Evolutionary conservation across 2,797 vertebrate species (phyloP), one percentile per base, ranked within the genome.

Genomic region (Chloroceryle inda): DNA sequence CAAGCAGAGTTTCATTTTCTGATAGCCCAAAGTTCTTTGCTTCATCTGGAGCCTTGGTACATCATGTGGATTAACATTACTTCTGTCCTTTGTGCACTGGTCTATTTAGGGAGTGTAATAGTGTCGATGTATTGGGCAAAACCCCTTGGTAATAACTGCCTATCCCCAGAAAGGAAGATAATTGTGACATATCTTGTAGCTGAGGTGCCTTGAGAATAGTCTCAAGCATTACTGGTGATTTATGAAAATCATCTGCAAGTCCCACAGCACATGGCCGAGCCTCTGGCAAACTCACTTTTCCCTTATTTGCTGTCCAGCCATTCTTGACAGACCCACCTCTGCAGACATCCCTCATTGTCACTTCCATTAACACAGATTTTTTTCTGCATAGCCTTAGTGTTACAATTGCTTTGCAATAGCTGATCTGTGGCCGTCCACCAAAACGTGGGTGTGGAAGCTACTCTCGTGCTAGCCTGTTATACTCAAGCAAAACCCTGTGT

Each of bases 181-280:
- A 92, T 96, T 96, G 95, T 91, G 94, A 95, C 94, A 96, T 95
- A 94, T 86, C 88, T 95, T 88, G 85, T 88, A 95, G 83, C 9
- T 67, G 74, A 94, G 76, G 84, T 83, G 72, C 78, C 81, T 93
- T 87, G 78, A 96, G 93, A 86, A 87, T 77, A 94, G 63, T 42
- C 82, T 92, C 38, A 91, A 58, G 69, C 33, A 45, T 71, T 82
- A 71, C 37, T 77, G 33, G 11, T 86, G 80, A 82, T 90, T 96
- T 95, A 93, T 53, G 67, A 84, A 85, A 85, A 95, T 77, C 50
- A 66, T 88, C 42, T 85, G 72, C n/a, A 73, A 82, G 59, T 82
- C 29, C 67, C 77, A 61, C 31, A 79, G 88, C 61, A 63, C 42
- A 79, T 1, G 2, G 29, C 5, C 8, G 3, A 89, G 59, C 67